Percentiles rank a stretch among this genome's conserved stretches.
phyloP scores from a whole-genome alignment of 1,140 invertebrate species.

The Drosophila paulistorum region DNA sequence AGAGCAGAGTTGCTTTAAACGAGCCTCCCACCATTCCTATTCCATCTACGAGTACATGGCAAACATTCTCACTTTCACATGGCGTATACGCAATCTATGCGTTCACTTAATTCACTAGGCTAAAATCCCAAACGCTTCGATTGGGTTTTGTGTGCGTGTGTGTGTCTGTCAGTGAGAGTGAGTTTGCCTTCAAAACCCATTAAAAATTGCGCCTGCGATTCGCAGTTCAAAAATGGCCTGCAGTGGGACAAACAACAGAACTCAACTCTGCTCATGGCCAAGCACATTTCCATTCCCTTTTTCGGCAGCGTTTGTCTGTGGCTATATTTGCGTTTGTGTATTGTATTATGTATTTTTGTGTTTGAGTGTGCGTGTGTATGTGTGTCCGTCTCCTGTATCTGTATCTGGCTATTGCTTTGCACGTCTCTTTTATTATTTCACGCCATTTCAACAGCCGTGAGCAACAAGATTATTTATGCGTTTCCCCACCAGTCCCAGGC shows the following conservation, averaged over 20 bases:
- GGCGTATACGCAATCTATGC: conserved; percentile 60
- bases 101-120: conserved; percentile 55
- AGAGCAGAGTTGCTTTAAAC: neutral
- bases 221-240: conserved; percentile 45
- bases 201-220: conserved; percentile 47
- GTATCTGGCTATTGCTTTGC: conserved; percentile 70
- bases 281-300: neutral
- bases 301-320: neutral
- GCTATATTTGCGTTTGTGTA: conserved; percentile 1
- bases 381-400: conserved; percentile 14
- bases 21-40: neutral
- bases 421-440: conserved; percentile 81
- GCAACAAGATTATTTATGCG: conserved; percentile 82
- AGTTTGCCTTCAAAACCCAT: conserved; percentile 15
- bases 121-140: conserved; percentile 56
- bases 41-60: neutral
- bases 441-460: conserved; percentile 82
- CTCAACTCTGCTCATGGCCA: conserved; percentile 2
- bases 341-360: neutral
- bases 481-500: conserved; percentile 65
- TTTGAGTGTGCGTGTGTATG: neutral
- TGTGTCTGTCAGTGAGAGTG: neutral
- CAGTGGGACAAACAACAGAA: conserved; percentile 43
- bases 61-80: conserved; percentile 15
- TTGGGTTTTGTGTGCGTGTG: neutral